phyloP scores from a whole-genome alignment of 2,888 invertebrate species.

The Cryptocheilus praepositus region DNA sequence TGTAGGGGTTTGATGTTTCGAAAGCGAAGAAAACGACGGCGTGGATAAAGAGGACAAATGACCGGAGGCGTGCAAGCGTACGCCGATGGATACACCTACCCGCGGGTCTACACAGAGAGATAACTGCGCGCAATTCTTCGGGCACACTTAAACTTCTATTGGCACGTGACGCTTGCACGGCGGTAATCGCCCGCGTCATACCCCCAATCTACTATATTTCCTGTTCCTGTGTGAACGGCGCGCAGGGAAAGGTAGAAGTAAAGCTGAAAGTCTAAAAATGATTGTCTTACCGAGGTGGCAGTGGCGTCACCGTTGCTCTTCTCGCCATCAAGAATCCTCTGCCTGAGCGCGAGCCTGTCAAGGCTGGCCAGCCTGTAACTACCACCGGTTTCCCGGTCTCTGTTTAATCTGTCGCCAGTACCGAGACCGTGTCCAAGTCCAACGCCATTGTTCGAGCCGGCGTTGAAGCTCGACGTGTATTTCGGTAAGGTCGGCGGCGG shows the following conservation, averaged over 20 bases:
- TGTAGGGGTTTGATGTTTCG: too few relatives aligned
- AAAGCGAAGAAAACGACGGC: background rate
- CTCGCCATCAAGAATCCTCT: constrained; percentile 87
- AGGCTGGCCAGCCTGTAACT: constrained; percentile 88
- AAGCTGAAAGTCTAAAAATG: constrained; percentile 8
- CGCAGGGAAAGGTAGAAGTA: background rate
- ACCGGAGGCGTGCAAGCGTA: background rate
- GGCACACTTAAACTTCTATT: too few relatives aligned
- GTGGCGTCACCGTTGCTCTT: constrained; percentile 74
- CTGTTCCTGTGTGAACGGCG: background rate
- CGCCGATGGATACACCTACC: background rate
- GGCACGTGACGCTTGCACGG: too few relatives aligned
- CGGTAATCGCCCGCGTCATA: too few relatives aligned
- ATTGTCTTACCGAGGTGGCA: constrained; percentile 67
- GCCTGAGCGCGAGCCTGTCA: constrained; percentile 87
- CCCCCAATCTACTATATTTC: too few relatives aligned
- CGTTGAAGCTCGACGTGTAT: constrained; percentile 86
- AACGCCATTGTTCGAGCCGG: constrained; percentile 80
- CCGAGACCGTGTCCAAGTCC: constrained; percentile 78
- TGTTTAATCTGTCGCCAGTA: constrained; percentile 79
- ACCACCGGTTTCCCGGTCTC: constrained; percentile 84
- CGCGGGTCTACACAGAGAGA: too few relatives aligned
- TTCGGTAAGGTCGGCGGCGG: constrained; percentile 88
- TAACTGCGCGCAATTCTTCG: too few relatives aligned
- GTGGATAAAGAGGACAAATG: background rate